These are phyloP conservation scores for Achatina immaculata DNA, from an alignment of 1,140 invertebrate genomes.

Conservation along the genomic window DNA sequence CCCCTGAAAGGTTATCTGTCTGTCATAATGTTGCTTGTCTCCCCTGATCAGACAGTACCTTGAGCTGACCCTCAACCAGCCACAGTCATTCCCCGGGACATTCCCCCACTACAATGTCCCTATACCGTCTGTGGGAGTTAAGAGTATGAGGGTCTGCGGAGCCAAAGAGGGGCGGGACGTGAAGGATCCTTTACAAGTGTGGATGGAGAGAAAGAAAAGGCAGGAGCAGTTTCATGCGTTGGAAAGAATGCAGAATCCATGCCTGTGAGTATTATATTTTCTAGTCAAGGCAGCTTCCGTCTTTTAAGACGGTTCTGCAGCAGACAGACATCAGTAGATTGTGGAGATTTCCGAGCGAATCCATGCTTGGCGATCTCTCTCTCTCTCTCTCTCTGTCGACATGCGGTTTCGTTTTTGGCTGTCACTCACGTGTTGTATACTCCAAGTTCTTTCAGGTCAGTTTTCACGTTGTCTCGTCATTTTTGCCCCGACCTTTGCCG, in stretches of 20 bases:
- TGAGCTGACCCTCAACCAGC: background rate
- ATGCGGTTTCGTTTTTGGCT: too few species aligned
- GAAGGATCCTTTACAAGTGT: background rate
- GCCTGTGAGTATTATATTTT: background rate
- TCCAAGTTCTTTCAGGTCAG: too few species aligned
- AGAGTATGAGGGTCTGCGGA: background rate
- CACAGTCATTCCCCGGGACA: background rate
- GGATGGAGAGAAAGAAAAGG: background rate
- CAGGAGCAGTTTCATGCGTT: background rate
- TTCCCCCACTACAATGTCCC: conserved; percentile 27
- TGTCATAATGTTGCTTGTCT: too few species aligned
- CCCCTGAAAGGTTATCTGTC: background rate
- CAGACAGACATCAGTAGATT: too few species aligned
- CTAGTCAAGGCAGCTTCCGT: background rate
- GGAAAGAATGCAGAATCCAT: too few species aligned
- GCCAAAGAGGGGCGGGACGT: background rate
- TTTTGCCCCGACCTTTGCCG: too few species aligned
- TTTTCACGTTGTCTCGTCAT: too few species aligned
- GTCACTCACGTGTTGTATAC: too few species aligned
- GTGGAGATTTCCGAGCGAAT: too few species aligned
- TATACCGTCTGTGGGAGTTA: too few species aligned
- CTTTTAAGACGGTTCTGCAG: background rate
- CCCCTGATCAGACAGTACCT: background rate
- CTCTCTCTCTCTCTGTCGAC: too few species aligned
- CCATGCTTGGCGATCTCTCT: too few species aligned